Evolutionary conservation across 2,888 invertebrate species (phyloP), one percentile per base, ranked within the genome.

Genomic region (Melanargia galathea): DNA sequence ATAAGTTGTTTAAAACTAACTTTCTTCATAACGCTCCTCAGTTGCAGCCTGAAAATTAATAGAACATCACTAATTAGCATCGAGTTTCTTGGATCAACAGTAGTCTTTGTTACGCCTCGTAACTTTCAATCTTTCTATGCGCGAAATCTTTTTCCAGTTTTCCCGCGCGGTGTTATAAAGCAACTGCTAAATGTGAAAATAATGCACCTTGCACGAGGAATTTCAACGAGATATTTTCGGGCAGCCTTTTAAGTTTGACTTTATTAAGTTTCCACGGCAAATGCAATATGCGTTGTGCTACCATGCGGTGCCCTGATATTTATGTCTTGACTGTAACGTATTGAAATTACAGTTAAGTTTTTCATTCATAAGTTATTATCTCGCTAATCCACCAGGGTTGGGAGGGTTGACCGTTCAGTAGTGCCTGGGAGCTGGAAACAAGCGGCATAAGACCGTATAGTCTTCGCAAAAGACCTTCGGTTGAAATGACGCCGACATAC

Each of bases 191-290:
- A 70, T 73, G 67, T 69, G 68, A 69, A 67, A 58, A 65, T 72
- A 71, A 73, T 73, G 70, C 66, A 64, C 61, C 63, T 49, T 55
- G 22, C 52, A 62, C n/a, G 63, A 62, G 16, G 64, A 64, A 57
- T 71, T 70, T 68, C 66, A 54, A 54, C 24, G 55, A 57, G 55
- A 69, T 70, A 72, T 66, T 67, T 69, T 62, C 56, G 60, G 62
- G 33, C 49, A 65, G 60, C 60, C 59, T 62, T 60, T 67, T 54
- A 71, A 74, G 60, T 59, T 67, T 40, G 72, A 73, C 73, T 80
- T 81, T 81, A 82, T 83, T 82, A 82, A 81, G 80, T 79, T 81
- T 80, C 76, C 79, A 81, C 81, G 75, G 73, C 64, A 68, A 74
- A 75, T 75, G 74, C 76, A 75, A 75, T 73, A 71, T 74, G 70